Evolutionary conservation across 2,113 vertebrate species (phyloP).

Genomic region (Octodon degus): DNA sequence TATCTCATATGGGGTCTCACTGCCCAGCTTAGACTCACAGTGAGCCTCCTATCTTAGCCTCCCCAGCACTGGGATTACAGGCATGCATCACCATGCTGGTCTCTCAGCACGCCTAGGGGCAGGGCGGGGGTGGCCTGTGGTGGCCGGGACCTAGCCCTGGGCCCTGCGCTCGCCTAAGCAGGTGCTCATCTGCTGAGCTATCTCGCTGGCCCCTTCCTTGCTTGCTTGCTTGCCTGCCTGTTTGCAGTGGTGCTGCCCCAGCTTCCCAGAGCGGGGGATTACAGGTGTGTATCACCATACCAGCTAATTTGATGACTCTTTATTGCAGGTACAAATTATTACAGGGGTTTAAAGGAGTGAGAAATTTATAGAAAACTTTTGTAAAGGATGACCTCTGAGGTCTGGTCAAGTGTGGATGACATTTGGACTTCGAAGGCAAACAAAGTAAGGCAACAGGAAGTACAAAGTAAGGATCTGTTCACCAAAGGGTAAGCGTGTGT

Average conservation of each 20-base stretch:
- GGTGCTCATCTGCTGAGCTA: too few species aligned
- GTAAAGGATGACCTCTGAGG: not conserved
- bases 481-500: not conserved
- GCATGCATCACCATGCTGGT: too few species aligned
- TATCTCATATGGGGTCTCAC: too few species aligned
- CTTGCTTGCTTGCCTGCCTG: not conserved
- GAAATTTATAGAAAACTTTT: constrained; percentile 11
- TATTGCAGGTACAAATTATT: not conserved
- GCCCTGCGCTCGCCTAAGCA: too few species aligned
- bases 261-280: not conserved
- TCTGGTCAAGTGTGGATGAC: not conserved
- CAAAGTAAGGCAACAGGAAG: not conserved
- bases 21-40: too few species aligned
- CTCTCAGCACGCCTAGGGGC: too few species aligned
- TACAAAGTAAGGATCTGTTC: not conserved
- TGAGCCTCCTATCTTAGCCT: too few species aligned
- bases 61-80: too few species aligned
- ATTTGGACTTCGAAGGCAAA: not conserved
- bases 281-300: not conserved
- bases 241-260: not conserved
- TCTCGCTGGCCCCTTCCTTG: not conserved
- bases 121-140: too few species aligned
- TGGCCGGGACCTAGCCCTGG: too few species aligned
- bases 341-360: not conserved
- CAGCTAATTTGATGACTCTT: not conserved